Base-by-base conservation (phyloP, 1,140 invertebrate species). In the Bombus superbus region DNA sequence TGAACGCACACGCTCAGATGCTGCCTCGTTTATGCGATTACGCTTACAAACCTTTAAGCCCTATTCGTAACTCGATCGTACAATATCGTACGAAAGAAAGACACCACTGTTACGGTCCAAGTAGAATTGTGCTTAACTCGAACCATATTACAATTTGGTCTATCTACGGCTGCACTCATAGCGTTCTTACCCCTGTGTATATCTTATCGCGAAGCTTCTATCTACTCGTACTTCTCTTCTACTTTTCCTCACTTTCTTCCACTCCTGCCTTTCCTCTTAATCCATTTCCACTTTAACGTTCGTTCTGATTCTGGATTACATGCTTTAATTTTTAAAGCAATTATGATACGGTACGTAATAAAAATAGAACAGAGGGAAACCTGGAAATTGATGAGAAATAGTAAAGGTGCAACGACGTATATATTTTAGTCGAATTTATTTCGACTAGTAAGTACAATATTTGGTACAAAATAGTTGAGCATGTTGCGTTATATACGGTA, bases 1-100 rank as follows among this genome's bases (percentile, higher is more conserved):
- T 18, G 25, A 44, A 79, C 83, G 76, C 82, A 84, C 82, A 84
- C 76, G 76, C 44, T 18, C 18, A 68, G 32, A 44, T 32, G 28
- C 62, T 57, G 64, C 76, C 62, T 80, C 83, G 81, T 44, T 83
- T 83, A 83, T 73, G 66, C 76, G 66, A 84, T 79, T 79, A 79
- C 83, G 53, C 76, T 84, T 84, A 72, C 83, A 25, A 80, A 79
- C 77, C 68, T 85, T 85, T 73, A 85, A 59, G 73, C 74, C 81
- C 68, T 72, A 69, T 69, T 80, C 75, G 68, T 72, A 69, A 78
- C 81, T 77, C 35, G 74, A 35, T 35, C 53, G 75, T 80, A 80
- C 32, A 40, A 85, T 53, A 62, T 40, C 57, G 77, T 80, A 72
- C 40, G 68, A 85, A 85, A 85, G 40, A 85, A 80, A 80, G 74